Percentiles rank a stretch among this genome's conserved stretches.
Conservation (phyloP, 1,140 invertebrate genomes). For the Brachionus paranguensis region DNA sequence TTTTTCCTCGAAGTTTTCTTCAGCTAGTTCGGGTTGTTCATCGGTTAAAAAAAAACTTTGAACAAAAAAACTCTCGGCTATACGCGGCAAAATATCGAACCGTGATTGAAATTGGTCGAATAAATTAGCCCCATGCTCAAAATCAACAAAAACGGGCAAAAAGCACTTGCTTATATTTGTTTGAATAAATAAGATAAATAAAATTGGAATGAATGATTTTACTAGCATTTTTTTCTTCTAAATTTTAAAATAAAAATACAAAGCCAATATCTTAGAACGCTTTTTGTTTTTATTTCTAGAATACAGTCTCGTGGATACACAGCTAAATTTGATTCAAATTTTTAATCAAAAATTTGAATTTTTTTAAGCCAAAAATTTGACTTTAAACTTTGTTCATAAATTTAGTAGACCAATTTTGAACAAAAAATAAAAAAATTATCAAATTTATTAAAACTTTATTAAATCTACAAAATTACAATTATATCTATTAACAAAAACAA, state of each 20-base stretch:
- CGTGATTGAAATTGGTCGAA: not conserved
- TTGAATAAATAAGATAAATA: not conserved
- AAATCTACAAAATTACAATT: not conserved
- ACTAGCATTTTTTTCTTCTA: not conserved
- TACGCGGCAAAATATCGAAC: not conserved
- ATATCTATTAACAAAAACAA: not conserved
- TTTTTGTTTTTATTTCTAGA: not conserved
- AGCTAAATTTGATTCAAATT: not conserved
- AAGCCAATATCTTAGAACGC: not conserved
- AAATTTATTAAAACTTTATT: not conserved
- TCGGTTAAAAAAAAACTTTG: not conserved
- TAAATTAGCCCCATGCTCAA: not conserved
- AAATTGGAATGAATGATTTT: constrained; percentile 5
- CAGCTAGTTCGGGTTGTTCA: not conserved
- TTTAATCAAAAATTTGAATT: not conserved
- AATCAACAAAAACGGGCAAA: not conserved
- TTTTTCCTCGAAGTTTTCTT: not conserved
- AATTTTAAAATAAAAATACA: not conserved
- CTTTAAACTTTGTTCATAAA: not conserved
- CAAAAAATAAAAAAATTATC: not conserved
- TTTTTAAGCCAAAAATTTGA: not conserved
- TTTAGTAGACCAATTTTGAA: not conserved
- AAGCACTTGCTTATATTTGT: not conserved
- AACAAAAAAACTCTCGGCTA: not conserved
- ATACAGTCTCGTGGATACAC: not conserved